Evolutionary conservation across 2,888 invertebrate species (phyloP).

Genomic region (Drosophila atroscutellata): DNA sequence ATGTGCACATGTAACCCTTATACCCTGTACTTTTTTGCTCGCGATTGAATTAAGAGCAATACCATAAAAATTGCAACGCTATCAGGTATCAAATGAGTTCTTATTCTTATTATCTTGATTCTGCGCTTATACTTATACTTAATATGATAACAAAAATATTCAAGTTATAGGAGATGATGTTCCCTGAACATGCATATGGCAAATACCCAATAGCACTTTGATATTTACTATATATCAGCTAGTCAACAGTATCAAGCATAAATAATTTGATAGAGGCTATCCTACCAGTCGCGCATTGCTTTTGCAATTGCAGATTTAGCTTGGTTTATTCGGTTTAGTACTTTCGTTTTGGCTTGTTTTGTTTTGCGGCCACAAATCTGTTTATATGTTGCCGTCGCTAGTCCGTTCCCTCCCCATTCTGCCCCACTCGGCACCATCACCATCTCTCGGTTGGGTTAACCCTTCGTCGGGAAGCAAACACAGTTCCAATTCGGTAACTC

Average conservation of each 20-base stretch:
- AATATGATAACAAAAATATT: not conserved
- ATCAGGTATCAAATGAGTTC: not conserved
- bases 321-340: constrained; percentile 19
- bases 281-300: not conserved
- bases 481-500: not conserved
- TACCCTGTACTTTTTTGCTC: not conserved
- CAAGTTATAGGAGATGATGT: not conserved
- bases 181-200: not conserved
- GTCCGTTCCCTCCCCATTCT: not conserved
- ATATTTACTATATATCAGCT: not conserved
- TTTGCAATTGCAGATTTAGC: constrained; percentile 11
- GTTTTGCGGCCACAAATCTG: constrained; percentile 68
- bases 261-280: not conserved
- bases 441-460: constrained; percentile 21
- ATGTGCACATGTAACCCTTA: not conserved
- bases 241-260: not conserved
- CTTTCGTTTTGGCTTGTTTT: constrained; percentile 42
- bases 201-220: not conserved
- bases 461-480: constrained; percentile 17
- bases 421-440: constrained; percentile 6
- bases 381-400: constrained; percentile 53
- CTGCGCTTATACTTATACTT: not conserved
- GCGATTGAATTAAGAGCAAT: not conserved
- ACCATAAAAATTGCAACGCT: not conserved
- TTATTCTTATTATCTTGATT: too few relatives aligned